Base-by-base conservation (phyloP, 2,888 invertebrate genomes). In the Caenorhabditis sp. region DNA sequence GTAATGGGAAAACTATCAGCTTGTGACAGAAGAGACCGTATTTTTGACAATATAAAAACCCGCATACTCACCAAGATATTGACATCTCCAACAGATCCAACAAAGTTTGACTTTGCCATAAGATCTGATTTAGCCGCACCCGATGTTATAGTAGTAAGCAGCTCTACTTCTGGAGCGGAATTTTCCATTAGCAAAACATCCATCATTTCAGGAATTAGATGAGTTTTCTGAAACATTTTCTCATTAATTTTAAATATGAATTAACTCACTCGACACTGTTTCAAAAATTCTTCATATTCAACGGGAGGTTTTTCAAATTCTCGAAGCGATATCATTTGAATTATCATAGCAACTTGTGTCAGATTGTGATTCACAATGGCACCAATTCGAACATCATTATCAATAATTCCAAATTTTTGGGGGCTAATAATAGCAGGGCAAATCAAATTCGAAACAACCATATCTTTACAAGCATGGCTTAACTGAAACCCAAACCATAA, bases 391-490 rank as follows among this genome's bases (percentile, higher is more conserved):
- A 94, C 93, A 87, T 96, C 96, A 3, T 93, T 93, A 1, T 90
- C 90, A 63, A 97, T 93, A 0, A 75, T 60, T 19, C 96, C 97
- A 89, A 95, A 93, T 65, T 78, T 76, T 31, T 97, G 97, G 0
- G 97, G 97, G 90, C 95, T 95, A 59, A 95, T 93, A 64, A 99
- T 94, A 0, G 96, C 97, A 1, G 96, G 96, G 86, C 97, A 97
- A 70, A 99, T 93, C 88, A 96, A 95, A 88, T 93, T 92, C 12
- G 94, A 94, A 88, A 97, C 93, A 27, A 97, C 93, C 69, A 99
- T 90, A 88, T 99, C 97, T 0, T 94, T 94, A 87, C 95, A 94
- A 82, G 97, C 73, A 49, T 73, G 73, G n/a, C 65, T 68, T 12
- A 73, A 53, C 92, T 43, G 43, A 43, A 43, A 43, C n/a, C n/a